Base-by-base conservation (phyloP, 2,113 vertebrate genomes). In the Apistogramma diplotaenia region DNA sequence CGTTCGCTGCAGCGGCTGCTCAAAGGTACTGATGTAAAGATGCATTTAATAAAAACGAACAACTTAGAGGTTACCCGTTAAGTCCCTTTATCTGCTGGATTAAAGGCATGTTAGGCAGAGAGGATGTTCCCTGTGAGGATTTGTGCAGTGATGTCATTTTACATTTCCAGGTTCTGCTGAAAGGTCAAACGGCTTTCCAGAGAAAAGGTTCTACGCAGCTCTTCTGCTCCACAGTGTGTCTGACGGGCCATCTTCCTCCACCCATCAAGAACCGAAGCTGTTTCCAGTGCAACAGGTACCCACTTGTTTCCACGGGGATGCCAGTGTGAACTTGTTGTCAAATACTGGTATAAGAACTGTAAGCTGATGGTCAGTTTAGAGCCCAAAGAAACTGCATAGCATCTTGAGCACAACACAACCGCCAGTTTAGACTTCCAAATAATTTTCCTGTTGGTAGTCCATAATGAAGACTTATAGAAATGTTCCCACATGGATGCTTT, bases 201-300 rank as follows among this genome's bases (percentile, higher is more conserved):
- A 97, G 97, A 88, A 99, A 99, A 95, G 98, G 98, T 46, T 99
- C 98, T 1, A 98, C 98, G 46, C 98, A 99, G 94, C 97, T 99
- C 13, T 99, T 99, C 95, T 99, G 98, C 93, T 99, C 98, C 82
- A 99, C 98, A 3, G 93, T 99, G 88, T 99, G 98, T 94, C 96
- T 99, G 89, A 99, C 97, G 65, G 97, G 98, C 88, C 97, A 97
- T 87, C 96, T 95, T 90, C 95, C 95, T 82, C 91, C 95, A 82
- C 93, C 95, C 72, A 92, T 6, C 72, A 91, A 95, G 90, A 92
- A 86, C 55, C 94, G 95, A 85, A 94, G 89, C 82, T 99, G 98
- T 89, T 96, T 95, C 89, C 97, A 97, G 93, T 99, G 98, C 93
- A 96, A 96, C 92, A 98, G 97, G 98, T 99, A 95, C 91, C 78